phyloP scores from a whole-genome alignment of 2,113 vertebrate genomes.

The Alosa alosa region DNA sequence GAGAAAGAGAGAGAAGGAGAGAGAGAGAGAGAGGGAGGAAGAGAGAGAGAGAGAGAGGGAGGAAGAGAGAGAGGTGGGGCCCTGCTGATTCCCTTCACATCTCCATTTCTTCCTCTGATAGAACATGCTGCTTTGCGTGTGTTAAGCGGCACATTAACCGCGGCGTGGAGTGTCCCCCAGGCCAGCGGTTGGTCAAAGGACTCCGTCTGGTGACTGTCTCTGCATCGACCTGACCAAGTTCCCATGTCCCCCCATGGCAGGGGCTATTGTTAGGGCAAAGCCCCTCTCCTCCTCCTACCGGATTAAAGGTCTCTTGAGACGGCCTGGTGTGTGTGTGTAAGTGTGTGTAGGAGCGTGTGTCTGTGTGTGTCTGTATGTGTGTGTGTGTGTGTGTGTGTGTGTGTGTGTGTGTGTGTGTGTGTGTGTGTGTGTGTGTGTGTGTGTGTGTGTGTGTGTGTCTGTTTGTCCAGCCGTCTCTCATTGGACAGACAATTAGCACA shows the following conservation, averaged over 20 bases:
- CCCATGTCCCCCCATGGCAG: not conserved
- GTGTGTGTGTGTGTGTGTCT: not conserved
- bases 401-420: not conserved
- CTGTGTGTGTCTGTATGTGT: not conserved
- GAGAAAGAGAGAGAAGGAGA: too few species aligned
- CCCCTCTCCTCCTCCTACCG: not conserved
- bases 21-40: not conserved
- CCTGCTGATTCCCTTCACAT: too few species aligned
- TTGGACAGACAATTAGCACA: conserved; percentile 52
- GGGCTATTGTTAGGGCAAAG: not conserved
- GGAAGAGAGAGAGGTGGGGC: not conserved
- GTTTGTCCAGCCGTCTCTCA: conserved; percentile 45
- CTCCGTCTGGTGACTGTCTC: too few species aligned
- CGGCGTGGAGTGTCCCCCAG: too few species aligned
- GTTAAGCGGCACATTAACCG: too few species aligned
- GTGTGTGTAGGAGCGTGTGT: not conserved
- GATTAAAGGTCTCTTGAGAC: not conserved
- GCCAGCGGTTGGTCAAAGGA: too few species aligned
- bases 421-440: not conserved
- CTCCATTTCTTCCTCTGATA: too few species aligned
- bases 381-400: not conserved
- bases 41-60: not conserved
- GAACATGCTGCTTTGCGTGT: too few species aligned
- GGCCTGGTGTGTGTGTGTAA: not conserved
- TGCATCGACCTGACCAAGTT: too few species aligned